phyloP scores from a whole-genome alignment of 1,140 invertebrate species.

The Pseudomyrmex gracilis region DNA sequence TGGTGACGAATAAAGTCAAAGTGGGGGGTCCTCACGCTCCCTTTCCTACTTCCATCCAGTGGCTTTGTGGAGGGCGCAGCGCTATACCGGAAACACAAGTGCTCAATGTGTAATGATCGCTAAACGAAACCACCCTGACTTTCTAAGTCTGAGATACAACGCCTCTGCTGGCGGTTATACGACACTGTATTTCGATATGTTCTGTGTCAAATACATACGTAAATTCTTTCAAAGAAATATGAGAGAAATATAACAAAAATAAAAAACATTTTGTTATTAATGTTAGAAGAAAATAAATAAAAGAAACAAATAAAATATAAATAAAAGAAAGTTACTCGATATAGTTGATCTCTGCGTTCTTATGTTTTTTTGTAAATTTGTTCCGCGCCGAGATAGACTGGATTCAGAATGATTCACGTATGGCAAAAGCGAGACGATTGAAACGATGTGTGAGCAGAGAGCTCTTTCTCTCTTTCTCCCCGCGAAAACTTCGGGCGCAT shows the following conservation, averaged over 20 bases:
- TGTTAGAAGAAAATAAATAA: too few relatives aligned
- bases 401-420: slow-evolving; percentile 13
- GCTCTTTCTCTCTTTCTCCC: neutral
- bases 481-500: slow-evolving; percentile 42
- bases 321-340: neutral
- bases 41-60: slow-evolving; percentile 74
- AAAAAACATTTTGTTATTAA: neutral
- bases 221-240: neutral
- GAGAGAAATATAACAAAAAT: neutral
- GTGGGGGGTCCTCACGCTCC: slow-evolving; percentile 81
- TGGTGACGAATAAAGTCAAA: slow-evolving; percentile 79
- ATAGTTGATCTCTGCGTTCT: neutral
- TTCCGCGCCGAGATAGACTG: too few relatives aligned
- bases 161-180: too few relatives aligned
- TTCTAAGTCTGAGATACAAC: neutral
- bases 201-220: neutral
- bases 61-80: slow-evolving; percentile 73
- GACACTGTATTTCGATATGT: neutral
- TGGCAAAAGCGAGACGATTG: neutral
- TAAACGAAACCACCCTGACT: slow-evolving; percentile 77
- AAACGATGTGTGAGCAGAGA: slow-evolving; percentile 1
- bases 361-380: neutral
- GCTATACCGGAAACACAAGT: slow-evolving; percentile 81
- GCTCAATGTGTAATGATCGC: slow-evolving; percentile 83
- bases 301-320: neutral